A percentile compares a stretch with the other conserved stretches of the same genome.
phyloP scores from a whole-genome alignment of 2,797 vertebrate genomes.

The Antrozous pallidus region DNA sequence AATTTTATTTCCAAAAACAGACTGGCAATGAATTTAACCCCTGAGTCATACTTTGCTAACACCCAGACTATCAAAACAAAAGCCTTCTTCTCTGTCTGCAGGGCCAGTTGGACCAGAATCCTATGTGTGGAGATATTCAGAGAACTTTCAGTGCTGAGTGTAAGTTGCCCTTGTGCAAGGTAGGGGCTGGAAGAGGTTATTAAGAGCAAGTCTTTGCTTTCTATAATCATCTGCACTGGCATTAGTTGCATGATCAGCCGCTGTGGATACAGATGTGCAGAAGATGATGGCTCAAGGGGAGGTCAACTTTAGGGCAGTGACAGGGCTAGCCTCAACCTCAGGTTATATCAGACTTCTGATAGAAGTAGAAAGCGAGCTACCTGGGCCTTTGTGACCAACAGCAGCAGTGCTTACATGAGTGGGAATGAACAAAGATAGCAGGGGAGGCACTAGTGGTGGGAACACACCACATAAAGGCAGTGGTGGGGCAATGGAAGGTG shows the following conservation, averaged over 20 bases:
- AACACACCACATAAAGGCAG: neutral
- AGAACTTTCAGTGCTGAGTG: neutral
- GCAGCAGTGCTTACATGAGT: neutral
- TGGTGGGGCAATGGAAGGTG: neutral
- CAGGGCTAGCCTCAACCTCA: neutral
- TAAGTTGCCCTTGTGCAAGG: neutral
- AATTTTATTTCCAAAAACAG: constrained; percentile 28
- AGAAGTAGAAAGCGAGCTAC: neutral
- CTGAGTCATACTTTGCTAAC: neutral
- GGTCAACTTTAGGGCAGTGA: neutral
- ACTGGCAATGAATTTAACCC: neutral
- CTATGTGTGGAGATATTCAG: neutral
- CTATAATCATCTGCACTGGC: neutral
- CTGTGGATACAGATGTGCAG: neutral
- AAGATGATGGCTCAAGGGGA: neutral
- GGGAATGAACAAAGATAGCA: neutral
- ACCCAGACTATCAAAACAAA: neutral
- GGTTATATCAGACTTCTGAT: neutral
- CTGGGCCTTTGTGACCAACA: neutral
- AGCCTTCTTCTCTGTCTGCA: neutral
- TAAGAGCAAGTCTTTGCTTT: neutral
- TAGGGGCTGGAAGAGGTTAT: neutral
- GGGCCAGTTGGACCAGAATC: neutral
- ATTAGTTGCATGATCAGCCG: neutral
- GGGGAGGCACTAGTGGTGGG: neutral